Evolutionary conservation across 2,888 invertebrate species (phyloP).

Genomic region (Apoda limacodes): DNA sequence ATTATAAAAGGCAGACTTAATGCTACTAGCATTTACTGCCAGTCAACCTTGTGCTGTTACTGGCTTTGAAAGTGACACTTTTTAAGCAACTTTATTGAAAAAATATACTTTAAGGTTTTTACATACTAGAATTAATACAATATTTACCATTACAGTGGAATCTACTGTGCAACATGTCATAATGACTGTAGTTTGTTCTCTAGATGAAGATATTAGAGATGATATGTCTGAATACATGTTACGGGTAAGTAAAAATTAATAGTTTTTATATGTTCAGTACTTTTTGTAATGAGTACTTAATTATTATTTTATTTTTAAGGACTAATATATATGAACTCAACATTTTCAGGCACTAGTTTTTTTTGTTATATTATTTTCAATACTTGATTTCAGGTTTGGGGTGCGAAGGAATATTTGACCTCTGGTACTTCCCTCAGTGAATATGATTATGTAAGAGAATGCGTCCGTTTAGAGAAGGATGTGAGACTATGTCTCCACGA

Average conservation of each 20-base stretch:
- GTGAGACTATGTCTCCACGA: slow-evolving; percentile 77
- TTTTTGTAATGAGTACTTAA: no score
- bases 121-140: not conserved
- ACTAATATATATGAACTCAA: no score
- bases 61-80: not conserved
- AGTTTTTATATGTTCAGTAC: no score
- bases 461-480: slow-evolving; percentile 92
- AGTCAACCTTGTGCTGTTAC: no score
- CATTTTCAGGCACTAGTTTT: not conserved
- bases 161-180: slow-evolving; percentile 89
- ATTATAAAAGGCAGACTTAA: no score
- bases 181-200: slow-evolving; percentile 83
- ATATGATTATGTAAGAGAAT: slow-evolving; percentile 93
- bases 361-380: slow-evolving; percentile 5
- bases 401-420: slow-evolving; percentile 89
- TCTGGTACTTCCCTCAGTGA: slow-evolving; percentile 87
- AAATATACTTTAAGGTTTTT: not conserved
- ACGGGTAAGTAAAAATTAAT: slow-evolving; percentile 50
- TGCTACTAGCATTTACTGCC: no score
- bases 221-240: slow-evolving; percentile 76
- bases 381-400: slow-evolving; percentile 76
- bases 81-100: no score
- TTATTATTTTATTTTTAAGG: no score
- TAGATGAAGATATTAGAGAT: slow-evolving; percentile 79
- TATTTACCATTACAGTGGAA: slow-evolving; percentile 75